Percentiles rank a stretch among this genome's conserved stretches.
These are phyloP conservation scores for Myotis daubentonii DNA, from an alignment of 2,797 vertebrate species.

Conservation along the genomic window DNA sequence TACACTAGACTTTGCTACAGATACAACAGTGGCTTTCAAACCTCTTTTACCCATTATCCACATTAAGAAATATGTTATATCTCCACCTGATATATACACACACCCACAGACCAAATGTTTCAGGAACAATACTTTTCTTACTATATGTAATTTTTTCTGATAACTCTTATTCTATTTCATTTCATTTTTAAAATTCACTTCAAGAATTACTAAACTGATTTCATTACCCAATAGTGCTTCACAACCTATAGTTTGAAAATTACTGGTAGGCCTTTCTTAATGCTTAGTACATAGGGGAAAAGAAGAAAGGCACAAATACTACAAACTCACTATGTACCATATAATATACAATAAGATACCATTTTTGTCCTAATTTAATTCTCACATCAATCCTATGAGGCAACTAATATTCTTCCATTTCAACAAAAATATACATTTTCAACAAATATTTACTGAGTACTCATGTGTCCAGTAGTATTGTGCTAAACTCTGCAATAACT, in stretches of 20 bases:
- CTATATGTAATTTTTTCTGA: conserved; percentile 34
- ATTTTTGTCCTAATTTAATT: conserved; percentile 9
- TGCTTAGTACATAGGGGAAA: background rate
- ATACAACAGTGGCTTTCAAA: background rate
- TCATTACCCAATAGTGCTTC: background rate
- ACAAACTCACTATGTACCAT: background rate
- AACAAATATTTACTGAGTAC: conserved; percentile 28
- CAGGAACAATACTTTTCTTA: conserved; percentile 1
- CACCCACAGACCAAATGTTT: background rate
- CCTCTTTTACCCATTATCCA: conserved; percentile 7
- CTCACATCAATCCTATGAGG: background rate
- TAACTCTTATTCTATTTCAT: conserved; percentile 13
- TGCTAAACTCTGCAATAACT: conserved; percentile 21
- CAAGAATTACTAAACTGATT: conserved; percentile 36
- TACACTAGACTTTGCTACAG: background rate
- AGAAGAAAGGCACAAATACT: background rate
- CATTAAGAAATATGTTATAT: conserved; percentile 15
- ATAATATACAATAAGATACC: conserved; percentile 7
- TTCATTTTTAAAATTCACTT: conserved; percentile 44
- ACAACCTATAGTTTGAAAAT: conserved; percentile 23
- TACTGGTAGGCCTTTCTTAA: conserved; percentile 7
- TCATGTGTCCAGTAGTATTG: background rate
- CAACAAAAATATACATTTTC: conserved; percentile 15
- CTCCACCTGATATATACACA: background rate
- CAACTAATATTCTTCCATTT: conserved; percentile 44